phyloP scores from a whole-genome alignment of 2,113 vertebrate species.

The Engraulis encrasicolus region DNA sequence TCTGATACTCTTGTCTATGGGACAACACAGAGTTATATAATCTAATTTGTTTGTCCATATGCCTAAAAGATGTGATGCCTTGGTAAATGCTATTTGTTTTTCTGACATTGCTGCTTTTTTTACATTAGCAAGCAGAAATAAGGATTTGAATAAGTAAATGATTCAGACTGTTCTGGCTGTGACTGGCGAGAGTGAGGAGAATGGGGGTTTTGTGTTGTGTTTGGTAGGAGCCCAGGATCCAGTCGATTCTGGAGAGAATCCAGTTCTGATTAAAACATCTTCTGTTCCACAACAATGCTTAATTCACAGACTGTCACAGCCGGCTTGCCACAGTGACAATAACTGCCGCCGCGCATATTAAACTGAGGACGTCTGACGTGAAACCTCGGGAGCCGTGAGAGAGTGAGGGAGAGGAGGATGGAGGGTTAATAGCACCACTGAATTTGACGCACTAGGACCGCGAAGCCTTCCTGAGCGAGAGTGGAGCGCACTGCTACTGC shows the following conservation, averaged over 20 bases:
- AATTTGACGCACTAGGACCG: conserved; percentile 52
- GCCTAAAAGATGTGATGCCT: neutral
- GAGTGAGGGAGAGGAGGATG: neutral
- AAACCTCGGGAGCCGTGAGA: neutral
- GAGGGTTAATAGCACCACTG: neutral
- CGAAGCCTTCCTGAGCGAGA: conserved; percentile 31
- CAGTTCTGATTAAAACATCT: neutral
- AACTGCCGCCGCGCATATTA: neutral
- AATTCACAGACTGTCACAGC: neutral
- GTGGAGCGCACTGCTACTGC: conserved; percentile 24
- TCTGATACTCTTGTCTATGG: too few relatives aligned
- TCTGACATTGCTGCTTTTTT: neutral
- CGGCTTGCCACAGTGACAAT: neutral
- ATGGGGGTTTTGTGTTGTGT: neutral
- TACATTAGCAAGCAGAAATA: too few relatives aligned
- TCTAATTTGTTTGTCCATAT: neutral
- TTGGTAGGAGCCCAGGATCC: neutral
- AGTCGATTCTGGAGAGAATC: neutral
- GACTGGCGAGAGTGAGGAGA: neutral
- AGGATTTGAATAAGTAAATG: too few relatives aligned
- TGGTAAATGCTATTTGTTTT: neutral
- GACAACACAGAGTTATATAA: too few relatives aligned
- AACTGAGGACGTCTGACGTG: neutral
- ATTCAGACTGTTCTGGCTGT: neutral
- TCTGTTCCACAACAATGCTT: neutral